Base-by-base conservation (phyloP, 1,140 invertebrate genomes). In the Papilio aristodemus region DNA sequence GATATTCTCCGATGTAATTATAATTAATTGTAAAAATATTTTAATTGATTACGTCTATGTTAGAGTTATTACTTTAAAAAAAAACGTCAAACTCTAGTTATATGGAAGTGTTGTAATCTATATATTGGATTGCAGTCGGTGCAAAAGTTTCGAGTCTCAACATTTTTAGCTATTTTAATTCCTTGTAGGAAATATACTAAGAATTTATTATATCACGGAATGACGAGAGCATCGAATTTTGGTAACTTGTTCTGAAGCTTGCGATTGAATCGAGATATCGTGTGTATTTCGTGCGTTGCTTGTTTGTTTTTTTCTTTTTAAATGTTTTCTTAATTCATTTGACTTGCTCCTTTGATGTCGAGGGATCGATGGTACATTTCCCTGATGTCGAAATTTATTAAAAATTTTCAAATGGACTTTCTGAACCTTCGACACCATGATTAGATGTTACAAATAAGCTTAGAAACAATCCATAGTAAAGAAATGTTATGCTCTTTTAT, bases 321-420 rank as follows among this genome's bases (percentile, higher is more conserved):
- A 54, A 77, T 74, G 71, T 83, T 80, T 82, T 71, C 71, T 83
- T 77, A 85, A 90, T 90, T 89, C 88, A 90, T 90, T 90, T 90
- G 88, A 90, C 88, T 89, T 90, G 88, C 86, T 88, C 81, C 74
- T 67, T 68, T 85, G 83, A 83, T 87, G 87, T 88, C 86, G 82
- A 86, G 76, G 86, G 86, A 75, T 86, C 78, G 67, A 59, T 78
- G 77, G 63, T 67, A 27, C 73, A 63, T 77, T 66, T 76, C 68
- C 63, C 80, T 77, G 60, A 76, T 83, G 62, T 78, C 73, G 71
- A 75, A 79, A 77, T 74, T 78, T 75, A 71, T 72, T 76, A 77
- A 71, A 36, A 14, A 11, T 0, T 22, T 50, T 32, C 36, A 17
- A 36, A 50, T 43, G 14, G 0, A 36, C 39, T 11, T n/a, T n/a